Conservation (phyloP, 2,888 invertebrate species). For the Gryllus longicercus region DNA sequence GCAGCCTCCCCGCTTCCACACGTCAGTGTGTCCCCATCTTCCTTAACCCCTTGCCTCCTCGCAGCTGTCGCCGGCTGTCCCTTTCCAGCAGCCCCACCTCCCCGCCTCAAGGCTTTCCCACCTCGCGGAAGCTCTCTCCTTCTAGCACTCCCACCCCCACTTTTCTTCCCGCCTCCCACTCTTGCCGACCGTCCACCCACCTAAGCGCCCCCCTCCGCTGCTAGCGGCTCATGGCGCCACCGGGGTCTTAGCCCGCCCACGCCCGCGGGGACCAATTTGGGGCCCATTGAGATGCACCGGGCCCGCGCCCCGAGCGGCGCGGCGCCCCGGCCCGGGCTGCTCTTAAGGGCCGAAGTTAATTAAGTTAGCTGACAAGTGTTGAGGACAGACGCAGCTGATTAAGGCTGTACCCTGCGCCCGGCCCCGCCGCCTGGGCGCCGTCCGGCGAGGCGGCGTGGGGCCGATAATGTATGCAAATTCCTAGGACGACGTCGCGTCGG, state of each 20-base stretch:
- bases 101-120: too few species aligned
- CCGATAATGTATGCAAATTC: conserved; percentile 8
- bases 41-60: too few species aligned
- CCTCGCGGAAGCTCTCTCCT: too few species aligned
- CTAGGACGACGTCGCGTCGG: neutral
- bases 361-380: conserved; percentile 8
- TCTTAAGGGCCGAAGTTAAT: conserved; percentile 17
- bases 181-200: neutral
- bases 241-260: neutral
- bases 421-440: neutral
- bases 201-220: neutral
- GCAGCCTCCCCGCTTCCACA: too few species aligned
- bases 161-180: neutral
- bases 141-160: too few species aligned
- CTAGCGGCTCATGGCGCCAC: neutral
- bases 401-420: neutral
- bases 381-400: neutral
- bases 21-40: too few species aligned
- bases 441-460: neutral
- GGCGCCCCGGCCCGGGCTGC: neutral
- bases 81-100: too few species aligned
- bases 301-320: too few species aligned
- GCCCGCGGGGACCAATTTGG: neutral
- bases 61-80: too few species aligned
- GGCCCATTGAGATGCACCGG: neutral